Evolutionary conservation across 2,888 invertebrate species (phyloP).

Genomic region (Pycnomerus fuliginosus): DNA sequence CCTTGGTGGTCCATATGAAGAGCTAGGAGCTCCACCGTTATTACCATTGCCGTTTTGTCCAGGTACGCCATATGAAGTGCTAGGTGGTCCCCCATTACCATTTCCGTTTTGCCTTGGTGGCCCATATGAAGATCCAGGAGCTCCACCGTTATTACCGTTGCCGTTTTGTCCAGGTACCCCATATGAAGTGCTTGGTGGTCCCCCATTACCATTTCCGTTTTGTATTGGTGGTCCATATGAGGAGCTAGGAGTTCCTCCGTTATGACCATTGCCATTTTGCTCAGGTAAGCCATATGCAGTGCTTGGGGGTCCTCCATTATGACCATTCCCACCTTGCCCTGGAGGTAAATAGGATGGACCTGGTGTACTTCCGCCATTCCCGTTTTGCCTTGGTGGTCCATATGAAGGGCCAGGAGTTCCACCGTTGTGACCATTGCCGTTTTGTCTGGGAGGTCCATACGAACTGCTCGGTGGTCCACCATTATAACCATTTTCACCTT

Average conservation of each 20-base stretch:
- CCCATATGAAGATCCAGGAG: neutral
- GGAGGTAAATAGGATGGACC: neutral
- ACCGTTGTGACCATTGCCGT: slow-evolving; percentile 27
- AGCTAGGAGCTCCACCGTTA: slow-evolving; percentile 30
- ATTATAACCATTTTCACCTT: slow-evolving; percentile 5
- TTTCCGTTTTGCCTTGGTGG: slow-evolving; percentile 26
- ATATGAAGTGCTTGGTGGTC: slow-evolving; percentile 26
- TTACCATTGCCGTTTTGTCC: slow-evolving; percentile 25
- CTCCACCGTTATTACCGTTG: slow-evolving; percentile 10
- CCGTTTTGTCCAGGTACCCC: slow-evolving; percentile 29
- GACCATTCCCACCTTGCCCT: slow-evolving; percentile 18
- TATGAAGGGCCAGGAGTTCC: neutral
- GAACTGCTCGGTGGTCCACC: slow-evolving; percentile 2
- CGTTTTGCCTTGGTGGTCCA: slow-evolving; percentile 1
- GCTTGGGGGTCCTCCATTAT: neutral
- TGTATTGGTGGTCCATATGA: slow-evolving; percentile 4
- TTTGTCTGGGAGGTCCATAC: slow-evolving; percentile 7
- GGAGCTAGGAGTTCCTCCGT: neutral
- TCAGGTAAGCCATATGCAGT: too few relatives aligned
- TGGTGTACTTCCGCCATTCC: slow-evolving; percentile 3
- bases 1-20: slow-evolving; percentile 51
- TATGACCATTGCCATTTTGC: slow-evolving; percentile 22
- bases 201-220: slow-evolving; percentile 22
- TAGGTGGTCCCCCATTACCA: slow-evolving; percentile 27
- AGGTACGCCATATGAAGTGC: slow-evolving; percentile 30